These are phyloP conservation scores for Heliconius cydno DNA, from an alignment of 2,888 invertebrate genomes.

Conservation along the genomic window DNA sequence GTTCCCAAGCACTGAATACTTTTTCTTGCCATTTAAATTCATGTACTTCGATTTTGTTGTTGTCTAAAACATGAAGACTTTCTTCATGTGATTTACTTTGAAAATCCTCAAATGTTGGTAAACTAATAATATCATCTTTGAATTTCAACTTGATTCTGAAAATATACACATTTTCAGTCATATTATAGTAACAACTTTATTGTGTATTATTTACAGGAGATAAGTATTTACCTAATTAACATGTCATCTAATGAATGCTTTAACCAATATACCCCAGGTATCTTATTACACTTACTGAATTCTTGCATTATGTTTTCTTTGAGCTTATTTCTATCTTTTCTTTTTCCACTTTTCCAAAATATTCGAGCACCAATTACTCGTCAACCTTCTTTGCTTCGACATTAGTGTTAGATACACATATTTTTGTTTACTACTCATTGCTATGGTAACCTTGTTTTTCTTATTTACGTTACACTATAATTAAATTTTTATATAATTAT, in stretches of 20 bases:
- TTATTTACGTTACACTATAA: no score
- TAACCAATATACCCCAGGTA: slow-evolving; percentile 78
- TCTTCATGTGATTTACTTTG: slow-evolving; percentile 53
- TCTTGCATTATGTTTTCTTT: slow-evolving; percentile 60
- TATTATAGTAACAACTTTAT: not conserved
- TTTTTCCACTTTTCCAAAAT: not conserved
- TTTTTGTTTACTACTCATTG: no score
- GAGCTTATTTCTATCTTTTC: not conserved
- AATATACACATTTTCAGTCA: slow-evolving; percentile 7
- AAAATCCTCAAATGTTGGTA: slow-evolving; percentile 74
- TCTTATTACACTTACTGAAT: slow-evolving; percentile 68
- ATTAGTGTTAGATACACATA: no score
- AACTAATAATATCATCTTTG: slow-evolving; percentile 60
- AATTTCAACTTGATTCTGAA: slow-evolving; percentile 70
- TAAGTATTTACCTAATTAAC: slow-evolving; percentile 78
- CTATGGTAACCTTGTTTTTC: no score
- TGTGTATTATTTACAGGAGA: no score
- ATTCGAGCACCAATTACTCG: no score
- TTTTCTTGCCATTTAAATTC: slow-evolving; percentile 89
- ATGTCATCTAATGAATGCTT: slow-evolving; percentile 77
- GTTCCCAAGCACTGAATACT: slow-evolving; percentile 84
- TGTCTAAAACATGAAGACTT: slow-evolving; percentile 53
- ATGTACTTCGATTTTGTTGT: slow-evolving; percentile 59
- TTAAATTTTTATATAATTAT: no score
- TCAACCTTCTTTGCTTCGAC: no score